phyloP scores from a whole-genome alignment of 2,888 invertebrate genomes.

The Thysanoteuthis rhombus region DNA sequence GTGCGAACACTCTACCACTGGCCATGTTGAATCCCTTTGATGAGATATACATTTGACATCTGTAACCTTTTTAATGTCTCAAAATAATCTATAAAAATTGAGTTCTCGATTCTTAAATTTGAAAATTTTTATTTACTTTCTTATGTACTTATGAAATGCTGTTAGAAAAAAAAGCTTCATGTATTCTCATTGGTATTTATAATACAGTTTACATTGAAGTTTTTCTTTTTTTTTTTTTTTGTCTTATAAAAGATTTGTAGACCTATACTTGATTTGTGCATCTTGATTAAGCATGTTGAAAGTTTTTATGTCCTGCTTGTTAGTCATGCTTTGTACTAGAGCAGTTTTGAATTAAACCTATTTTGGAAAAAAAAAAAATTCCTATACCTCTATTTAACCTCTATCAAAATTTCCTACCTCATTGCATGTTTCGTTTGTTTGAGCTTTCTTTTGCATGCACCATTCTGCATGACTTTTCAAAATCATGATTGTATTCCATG shows the following conservation, averaged over 20 bases:
- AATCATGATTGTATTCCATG: neutral
- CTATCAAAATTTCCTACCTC: neutral
- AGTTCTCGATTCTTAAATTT: neutral
- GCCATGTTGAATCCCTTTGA: too few species aligned
- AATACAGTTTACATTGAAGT: neutral
- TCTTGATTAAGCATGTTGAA: constrained; percentile 12
- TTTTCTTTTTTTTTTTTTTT: neutral
- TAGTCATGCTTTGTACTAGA: neutral
- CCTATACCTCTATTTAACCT: neutral
- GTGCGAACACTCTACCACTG: too few species aligned
- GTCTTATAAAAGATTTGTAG: too few species aligned
- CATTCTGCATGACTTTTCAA: constrained; percentile 13
- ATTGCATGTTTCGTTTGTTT: neutral
- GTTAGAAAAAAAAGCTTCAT: too few species aligned
- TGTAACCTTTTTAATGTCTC: too few species aligned
- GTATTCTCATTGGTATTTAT: neutral
- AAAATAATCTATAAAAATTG: too few species aligned
- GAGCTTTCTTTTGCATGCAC: neutral
- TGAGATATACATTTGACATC: too few species aligned
- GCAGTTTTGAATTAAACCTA: neutral
- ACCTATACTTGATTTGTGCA: neutral
- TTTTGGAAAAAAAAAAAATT: neutral
- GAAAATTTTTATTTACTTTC: neutral
- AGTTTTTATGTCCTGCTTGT: neutral
- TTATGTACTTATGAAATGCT: too few species aligned